These are phyloP conservation scores for Rhamnusium bicolor DNA, from an alignment of 2,888 invertebrate species.

Conservation along the genomic window DNA sequence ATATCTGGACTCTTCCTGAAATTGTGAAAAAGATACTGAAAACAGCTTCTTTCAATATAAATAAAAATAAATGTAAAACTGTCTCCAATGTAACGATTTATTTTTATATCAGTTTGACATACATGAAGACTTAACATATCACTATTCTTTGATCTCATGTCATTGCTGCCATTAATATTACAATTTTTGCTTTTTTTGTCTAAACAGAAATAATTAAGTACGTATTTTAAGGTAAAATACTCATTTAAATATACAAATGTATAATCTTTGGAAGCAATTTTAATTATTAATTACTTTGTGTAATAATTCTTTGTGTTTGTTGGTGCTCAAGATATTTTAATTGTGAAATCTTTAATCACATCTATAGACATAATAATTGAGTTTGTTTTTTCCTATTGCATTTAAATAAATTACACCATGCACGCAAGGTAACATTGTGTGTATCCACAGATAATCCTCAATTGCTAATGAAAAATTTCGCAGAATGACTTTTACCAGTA, in stretches of 20 bases:
- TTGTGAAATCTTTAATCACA: constrained; percentile 4
- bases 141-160: background rate
- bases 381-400: constrained; percentile 13
- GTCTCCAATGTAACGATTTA: constrained; percentile 10
- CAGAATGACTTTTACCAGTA: background rate
- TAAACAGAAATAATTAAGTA: background rate
- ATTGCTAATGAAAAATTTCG: constrained; percentile 7
- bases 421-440: background rate
- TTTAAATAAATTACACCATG: constrained; percentile 16
- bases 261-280: background rate
- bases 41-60: background rate
- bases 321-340: constrained; percentile 6
- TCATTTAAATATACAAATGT: background rate
- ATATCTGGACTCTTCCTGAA: constrained; percentile 8
- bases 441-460: background rate
- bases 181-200: background rate
- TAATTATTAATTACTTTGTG: background rate
- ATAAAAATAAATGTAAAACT: constrained; percentile 8
- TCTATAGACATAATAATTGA: background rate
- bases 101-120: background rate
- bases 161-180: background rate
- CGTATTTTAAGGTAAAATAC: background rate
- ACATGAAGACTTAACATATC: background rate
- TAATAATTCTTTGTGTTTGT: background rate
- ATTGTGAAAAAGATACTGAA: background rate